These are phyloP conservation scores for Pocillopora grandis DNA, from an alignment of 92 coral and sea anemone genomes.

Conservation along the genomic window DNA sequence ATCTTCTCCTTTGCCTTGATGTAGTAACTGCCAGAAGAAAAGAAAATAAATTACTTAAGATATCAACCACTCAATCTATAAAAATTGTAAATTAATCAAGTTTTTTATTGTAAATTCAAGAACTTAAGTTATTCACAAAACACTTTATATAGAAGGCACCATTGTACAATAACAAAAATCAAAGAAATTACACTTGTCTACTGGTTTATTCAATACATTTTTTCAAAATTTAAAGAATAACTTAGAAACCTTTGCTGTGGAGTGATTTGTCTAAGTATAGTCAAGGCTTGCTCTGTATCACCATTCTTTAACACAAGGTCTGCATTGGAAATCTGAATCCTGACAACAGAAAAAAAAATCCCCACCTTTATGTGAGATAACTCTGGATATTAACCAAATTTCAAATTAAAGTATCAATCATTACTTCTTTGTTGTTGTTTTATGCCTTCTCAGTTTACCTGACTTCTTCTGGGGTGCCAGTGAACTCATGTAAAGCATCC, in stretches of 20 bases:
- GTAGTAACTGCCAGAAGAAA: constrained; percentile 67
- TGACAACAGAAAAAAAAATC: constrained; percentile 20
- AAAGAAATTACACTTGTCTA: background rate
- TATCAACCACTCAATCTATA: background rate
- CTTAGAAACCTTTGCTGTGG: constrained; percentile 91
- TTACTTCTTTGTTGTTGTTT: background rate
- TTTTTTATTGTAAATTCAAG: no score
- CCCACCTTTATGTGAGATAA: background rate
- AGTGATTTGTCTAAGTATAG: constrained; percentile 80
- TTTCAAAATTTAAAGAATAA: background rate
- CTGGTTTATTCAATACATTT: background rate
- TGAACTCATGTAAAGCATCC: constrained; percentile 93
- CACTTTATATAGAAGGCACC: no score
- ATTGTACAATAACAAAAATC: no score
- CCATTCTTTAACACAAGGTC: constrained; percentile 92
- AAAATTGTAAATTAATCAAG: background rate
- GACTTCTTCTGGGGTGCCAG: constrained; percentile 92
- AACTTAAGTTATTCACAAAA: no score
- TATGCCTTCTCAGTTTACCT: constrained; percentile 48
- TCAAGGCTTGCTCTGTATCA: constrained; percentile 88
- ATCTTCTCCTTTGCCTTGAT: constrained; percentile 99
- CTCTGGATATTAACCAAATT: no score
- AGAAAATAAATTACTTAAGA: no score
- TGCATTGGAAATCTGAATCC: constrained; percentile 93
- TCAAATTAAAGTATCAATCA: background rate